These are phyloP conservation scores for Tribolium castaneum DNA, from an alignment of 1,140 invertebrate species.

Conservation along the genomic window DNA sequence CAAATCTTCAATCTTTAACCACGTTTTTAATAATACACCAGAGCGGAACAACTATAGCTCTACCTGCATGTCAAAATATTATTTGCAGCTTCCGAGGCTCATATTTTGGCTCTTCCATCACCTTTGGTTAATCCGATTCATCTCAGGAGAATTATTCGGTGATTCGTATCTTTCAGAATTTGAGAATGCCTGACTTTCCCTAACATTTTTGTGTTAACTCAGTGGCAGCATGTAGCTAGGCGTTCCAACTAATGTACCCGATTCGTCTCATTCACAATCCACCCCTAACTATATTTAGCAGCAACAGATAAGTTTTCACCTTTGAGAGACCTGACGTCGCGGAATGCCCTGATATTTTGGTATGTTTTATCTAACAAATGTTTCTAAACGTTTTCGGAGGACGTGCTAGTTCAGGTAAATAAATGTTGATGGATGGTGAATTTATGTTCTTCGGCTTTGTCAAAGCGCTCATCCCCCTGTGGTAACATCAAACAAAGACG, in stretches of 20 bases:
- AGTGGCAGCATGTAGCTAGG: constrained; percentile 10
- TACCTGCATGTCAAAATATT: no score
- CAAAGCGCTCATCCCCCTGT: neutral
- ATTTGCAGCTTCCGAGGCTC: no score
- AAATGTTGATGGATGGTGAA: constrained; percentile 25
- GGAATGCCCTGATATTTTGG: constrained; percentile 11
- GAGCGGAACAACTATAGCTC: no score
- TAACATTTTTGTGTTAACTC: constrained; percentile 11
- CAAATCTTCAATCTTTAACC: neutral
- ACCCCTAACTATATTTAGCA: constrained; percentile 29
- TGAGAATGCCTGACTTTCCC: neutral
- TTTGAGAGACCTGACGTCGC: constrained; percentile 16
- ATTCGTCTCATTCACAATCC: constrained; percentile 21
- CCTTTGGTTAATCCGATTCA: constrained; percentile 34
- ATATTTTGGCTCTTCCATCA: neutral
- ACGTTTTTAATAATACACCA: no score
- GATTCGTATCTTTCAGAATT: constrained; percentile 20
- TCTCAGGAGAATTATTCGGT: constrained; percentile 29
- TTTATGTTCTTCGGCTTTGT: constrained; percentile 16
- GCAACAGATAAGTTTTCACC: constrained; percentile 32
- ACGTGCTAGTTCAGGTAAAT: constrained; percentile 17
- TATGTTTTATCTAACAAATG: constrained; percentile 8
- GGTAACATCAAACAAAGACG: constrained; percentile 44
- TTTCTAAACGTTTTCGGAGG: constrained; percentile 30
- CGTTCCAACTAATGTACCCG: constrained; percentile 8